A percentile compares a stretch with the other conserved stretches of the same genome.
Conservation (phyloP, 2,113 vertebrate genomes). For the Cairina moschata region DNA sequence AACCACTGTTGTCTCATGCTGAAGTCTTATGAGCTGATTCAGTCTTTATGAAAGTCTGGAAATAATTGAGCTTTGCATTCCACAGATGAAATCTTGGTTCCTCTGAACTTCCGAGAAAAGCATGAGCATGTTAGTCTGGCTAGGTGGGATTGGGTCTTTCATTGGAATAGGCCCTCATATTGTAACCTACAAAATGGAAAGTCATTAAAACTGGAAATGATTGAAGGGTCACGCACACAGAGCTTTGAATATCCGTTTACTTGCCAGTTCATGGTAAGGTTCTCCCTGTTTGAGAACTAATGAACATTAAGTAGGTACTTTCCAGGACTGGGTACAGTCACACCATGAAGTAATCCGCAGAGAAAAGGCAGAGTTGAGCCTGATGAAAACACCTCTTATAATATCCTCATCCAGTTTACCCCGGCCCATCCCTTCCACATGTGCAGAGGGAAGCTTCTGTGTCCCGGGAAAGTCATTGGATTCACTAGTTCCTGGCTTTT, state of each 20-base stretch:
- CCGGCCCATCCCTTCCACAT: rapidly evolving
- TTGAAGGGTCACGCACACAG: rapidly evolving
- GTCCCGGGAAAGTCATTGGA: not conserved
- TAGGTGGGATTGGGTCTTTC: not conserved
- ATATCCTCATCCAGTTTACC: not conserved
- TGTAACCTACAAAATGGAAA: not conserved
- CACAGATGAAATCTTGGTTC: not conserved
- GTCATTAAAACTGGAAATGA: not conserved
- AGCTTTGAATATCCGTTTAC: not conserved
- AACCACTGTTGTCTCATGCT: not conserved
- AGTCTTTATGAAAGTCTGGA: not conserved
- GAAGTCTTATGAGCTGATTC: not conserved
- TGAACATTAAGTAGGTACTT: not conserved
- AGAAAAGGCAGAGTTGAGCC: not conserved
- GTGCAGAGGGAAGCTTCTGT: not conserved
- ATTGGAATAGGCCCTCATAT: not conserved
- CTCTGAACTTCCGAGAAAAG: not conserved
- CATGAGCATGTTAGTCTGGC: not conserved
- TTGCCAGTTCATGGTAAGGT: not conserved
- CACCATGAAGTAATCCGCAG: not conserved
- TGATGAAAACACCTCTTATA: not conserved
- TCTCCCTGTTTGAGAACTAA: not conserved
- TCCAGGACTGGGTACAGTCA: not conserved
- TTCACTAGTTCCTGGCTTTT: not conserved
- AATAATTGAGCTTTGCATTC: not conserved